These are phyloP conservation scores for Cuniculus paca DNA, from an alignment of 2,797 vertebrate genomes.

Conservation along the genomic window DNA sequence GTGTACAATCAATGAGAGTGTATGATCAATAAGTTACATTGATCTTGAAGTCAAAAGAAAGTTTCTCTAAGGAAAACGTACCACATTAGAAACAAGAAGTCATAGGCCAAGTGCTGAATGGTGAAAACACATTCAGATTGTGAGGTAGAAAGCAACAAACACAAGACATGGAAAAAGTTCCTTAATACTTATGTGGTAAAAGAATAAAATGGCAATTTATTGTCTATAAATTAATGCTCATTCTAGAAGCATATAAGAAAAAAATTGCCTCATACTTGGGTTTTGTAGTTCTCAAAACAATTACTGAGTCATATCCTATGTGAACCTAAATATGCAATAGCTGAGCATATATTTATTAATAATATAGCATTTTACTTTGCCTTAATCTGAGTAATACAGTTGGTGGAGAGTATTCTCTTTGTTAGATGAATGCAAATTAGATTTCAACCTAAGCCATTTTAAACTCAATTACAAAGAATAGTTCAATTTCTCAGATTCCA, in stretches of 20 bases:
- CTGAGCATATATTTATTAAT: constrained; percentile 57
- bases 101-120: neutral
- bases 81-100: neutral
- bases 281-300: constrained; percentile 64
- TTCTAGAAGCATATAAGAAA: constrained; percentile 30
- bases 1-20: neutral
- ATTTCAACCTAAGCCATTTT: constrained; percentile 61
- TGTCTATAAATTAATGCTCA: constrained; percentile 13
- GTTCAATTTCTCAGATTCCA: constrained; percentile 75
- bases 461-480: constrained; percentile 62
- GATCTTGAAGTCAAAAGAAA: neutral
- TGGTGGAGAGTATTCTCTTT: constrained; percentile 23
- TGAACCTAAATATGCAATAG: constrained; percentile 47
- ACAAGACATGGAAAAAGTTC: neutral
- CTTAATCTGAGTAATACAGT: constrained; percentile 57
- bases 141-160: neutral
- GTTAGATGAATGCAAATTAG: constrained; percentile 62
- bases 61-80: neutral
- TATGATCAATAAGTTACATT: neutral
- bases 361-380: constrained; percentile 58
- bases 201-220: constrained; percentile 21
- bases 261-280: constrained; percentile 52
- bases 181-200: neutral
- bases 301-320: constrained; percentile 54
- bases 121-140: neutral